Base-by-base conservation (phyloP, 2,113 vertebrate genomes). In the Cyanoderma ruficeps region DNA sequence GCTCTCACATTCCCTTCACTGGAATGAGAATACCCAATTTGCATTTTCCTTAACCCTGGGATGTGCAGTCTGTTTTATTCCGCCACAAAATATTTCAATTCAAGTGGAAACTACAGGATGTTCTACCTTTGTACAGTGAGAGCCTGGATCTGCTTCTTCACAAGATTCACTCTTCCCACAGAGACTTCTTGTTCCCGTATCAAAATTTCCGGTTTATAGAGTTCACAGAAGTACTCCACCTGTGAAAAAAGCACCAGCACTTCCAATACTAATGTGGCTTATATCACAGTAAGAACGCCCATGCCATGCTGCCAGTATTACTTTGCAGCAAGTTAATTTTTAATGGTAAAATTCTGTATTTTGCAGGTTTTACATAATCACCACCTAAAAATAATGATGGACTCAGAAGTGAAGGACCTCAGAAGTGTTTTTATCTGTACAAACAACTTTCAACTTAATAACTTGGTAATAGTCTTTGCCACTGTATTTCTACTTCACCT, bases 171-270 rank as follows among this genome's bases (percentile, higher is more conserved):
- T 94, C 99, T 98, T 90, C 99, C 99, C 2, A 99, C 98, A 8
- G 97, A 96, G 13, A 98, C 98, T 93, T 99, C 98, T 90, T 98
- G 91, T 57, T 99, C 99, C 14, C 93, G 95, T 90, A 99, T 96
- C 7, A 92, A 83, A 96, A 99, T 98, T 78, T 98, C 98, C 1
- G 99, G 99, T 97, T 99, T 99, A 90, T 99, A 99, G 96, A 99
- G 98, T 27, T 98, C 98, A 97, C 99, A 99, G 92, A 99, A 99
- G 93, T 98, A 99, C 87, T 98, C 98, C 1, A 97, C 98, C 99
- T 99, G 93, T 30, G 61, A 84, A 75, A 35, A 75, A 69, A 83
- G 37, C n/a, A 94, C 19, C 50, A 65, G 37, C 30, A 52, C 41
- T 74, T 50, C 63, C 71, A 93, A 35, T 30, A n/a, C 3, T 25